Evolutionary conservation across 2,888 invertebrate species (phyloP).

Genomic region (Drosophila seclusa): DNA sequence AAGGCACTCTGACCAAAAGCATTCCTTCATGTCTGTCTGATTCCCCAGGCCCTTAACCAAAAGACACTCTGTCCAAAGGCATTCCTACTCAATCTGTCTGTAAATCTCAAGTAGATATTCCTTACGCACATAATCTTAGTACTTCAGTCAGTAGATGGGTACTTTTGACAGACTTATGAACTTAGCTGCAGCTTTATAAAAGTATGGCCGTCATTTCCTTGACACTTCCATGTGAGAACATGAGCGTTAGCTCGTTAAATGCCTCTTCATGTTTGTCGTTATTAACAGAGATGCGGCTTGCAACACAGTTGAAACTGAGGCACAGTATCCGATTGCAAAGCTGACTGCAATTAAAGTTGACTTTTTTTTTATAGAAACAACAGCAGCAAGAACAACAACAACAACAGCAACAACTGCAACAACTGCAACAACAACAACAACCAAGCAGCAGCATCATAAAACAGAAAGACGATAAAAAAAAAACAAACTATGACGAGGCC

Average conservation of each 20-base stretch:
- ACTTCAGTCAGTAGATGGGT: background rate
- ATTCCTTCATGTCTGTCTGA: background rate
- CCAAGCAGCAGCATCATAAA: slow-evolving; percentile 32
- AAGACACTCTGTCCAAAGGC: background rate
- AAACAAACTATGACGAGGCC: slow-evolving; percentile 66
- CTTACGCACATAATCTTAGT: background rate
- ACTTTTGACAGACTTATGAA: slow-evolving; percentile 2
- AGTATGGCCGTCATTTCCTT: slow-evolving; percentile 37
- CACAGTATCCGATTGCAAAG: slow-evolving; percentile 59
- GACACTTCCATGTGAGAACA: slow-evolving; percentile 32
- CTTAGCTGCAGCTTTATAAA: slow-evolving; percentile 15
- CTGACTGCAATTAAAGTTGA: slow-evolving; percentile 75
- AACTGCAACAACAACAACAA: background rate
- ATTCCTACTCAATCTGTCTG: background rate
- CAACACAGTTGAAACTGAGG: slow-evolving; percentile 53
- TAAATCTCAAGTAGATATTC: slow-evolving; percentile 2
- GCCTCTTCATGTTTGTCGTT: slow-evolving; percentile 15
- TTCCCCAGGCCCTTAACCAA: too few species aligned
- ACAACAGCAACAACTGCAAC: background rate
- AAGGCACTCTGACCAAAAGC: background rate
- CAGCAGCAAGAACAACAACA: slow-evolving; percentile 12
- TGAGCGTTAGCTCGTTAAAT: slow-evolving; percentile 1
- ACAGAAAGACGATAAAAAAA: slow-evolving; percentile 8
- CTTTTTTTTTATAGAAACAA: slow-evolving; percentile 25
- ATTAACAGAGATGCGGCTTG: slow-evolving; percentile 47